Evolutionary conservation across 92 coral and sea anemone genomes (phyloP).

Genomic region (Chrysogorgia sp.): DNA sequence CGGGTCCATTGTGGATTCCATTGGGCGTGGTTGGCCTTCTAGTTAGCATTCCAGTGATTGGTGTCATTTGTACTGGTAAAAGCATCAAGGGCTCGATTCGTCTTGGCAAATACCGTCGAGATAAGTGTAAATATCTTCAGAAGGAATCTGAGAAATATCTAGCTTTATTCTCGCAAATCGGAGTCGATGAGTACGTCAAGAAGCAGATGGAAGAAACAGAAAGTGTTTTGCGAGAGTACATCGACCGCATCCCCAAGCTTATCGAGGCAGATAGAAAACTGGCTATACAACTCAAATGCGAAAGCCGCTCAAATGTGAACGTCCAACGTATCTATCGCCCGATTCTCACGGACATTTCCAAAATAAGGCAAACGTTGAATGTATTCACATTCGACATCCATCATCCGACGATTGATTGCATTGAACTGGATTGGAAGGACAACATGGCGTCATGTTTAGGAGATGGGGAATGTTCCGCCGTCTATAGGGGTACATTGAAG

Average conservation of each 20-base stretch:
- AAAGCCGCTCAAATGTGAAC: conserved; percentile 22
- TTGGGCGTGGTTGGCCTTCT: conserved; percentile 45
- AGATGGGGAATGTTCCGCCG: conserved; percentile 47
- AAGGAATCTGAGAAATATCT: conserved; percentile 34
- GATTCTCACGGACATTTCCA: neutral
- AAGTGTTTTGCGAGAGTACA: conserved; percentile 21
- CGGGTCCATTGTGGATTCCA: conserved; percentile 66
- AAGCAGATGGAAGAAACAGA: conserved; percentile 32
- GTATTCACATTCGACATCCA: conserved; percentile 40
- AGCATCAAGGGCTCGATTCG: conserved; percentile 27
- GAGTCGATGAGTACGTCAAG: conserved; percentile 13
- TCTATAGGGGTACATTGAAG: conserved; percentile 52
- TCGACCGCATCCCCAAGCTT: conserved; percentile 45
- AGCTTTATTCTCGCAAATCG: neutral
- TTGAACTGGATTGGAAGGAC: conserved; percentile 54
- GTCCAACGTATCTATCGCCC: conserved; percentile 31
- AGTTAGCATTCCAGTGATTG: conserved; percentile 48
- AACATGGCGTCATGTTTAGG: conserved; percentile 34
- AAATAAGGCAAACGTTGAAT: conserved; percentile 16
- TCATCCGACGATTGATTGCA: conserved; percentile 7
- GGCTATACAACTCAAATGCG: conserved; percentile 14
- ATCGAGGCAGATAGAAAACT: conserved; percentile 46
- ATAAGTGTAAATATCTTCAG: conserved; percentile 38
- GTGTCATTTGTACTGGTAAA: conserved; percentile 33
- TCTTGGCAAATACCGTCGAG: neutral